Evolutionary conservation across 2,888 invertebrate genomes (phyloP).

Genomic region (Pristionchus arcanus): DNA sequence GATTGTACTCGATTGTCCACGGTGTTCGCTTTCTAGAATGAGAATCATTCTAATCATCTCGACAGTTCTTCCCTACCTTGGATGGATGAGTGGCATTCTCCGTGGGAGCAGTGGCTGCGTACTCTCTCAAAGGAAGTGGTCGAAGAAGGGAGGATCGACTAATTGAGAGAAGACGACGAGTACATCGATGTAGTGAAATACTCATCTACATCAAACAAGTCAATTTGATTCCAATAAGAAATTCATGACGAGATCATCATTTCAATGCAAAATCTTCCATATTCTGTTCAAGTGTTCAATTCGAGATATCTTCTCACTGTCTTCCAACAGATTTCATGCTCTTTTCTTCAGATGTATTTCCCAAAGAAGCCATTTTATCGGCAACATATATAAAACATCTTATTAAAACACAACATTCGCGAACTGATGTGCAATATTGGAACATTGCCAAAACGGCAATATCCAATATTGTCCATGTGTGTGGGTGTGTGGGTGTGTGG

Average conservation of each 20-base stretch:
- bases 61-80: neutral
- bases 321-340: slow-evolving; percentile 11
- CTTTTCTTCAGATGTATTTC: neutral
- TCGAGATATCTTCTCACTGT: slow-evolving; percentile 30
- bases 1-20: slow-evolving; percentile 33
- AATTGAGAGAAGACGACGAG: neutral
- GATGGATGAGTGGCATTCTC: neutral
- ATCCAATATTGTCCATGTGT: too few relatives aligned
- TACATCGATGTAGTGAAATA: neutral
- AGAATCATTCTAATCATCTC: neutral
- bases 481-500: too few relatives aligned
- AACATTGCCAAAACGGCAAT: too few relatives aligned
- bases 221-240: neutral
- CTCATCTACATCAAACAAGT: neutral
- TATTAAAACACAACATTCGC: too few relatives aligned
- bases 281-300: neutral
- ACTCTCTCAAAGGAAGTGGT: neutral
- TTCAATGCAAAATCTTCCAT: neutral
- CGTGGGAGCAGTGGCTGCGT: neutral
- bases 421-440: too few relatives aligned
- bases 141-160: neutral
- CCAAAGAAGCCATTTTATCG: slow-evolving; percentile 23
- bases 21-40: neutral
- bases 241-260: neutral
- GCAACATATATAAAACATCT: neutral